Percentiles rank a stretch among this genome's conserved stretches.
Conservation (phyloP, 2,888 invertebrate species). For the Elaeidobius kamerunicus region DNA sequence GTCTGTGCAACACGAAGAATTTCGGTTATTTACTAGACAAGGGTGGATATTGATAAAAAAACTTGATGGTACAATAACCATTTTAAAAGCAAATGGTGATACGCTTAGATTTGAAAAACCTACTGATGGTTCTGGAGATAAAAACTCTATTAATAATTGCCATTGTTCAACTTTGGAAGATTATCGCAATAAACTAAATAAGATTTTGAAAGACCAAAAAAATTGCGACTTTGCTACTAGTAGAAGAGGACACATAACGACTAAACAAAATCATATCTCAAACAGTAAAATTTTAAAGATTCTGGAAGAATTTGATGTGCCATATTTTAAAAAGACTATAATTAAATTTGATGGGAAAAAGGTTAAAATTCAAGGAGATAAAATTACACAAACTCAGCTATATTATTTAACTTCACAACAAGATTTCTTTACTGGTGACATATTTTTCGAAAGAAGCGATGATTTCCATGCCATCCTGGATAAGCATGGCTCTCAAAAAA, state of each 20-base stretch:
- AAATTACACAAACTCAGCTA: constrained; percentile 34
- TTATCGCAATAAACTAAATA: constrained; percentile 34
- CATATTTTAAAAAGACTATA: constrained; percentile 35
- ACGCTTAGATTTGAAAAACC: constrained; percentile 36
- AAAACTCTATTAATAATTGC: constrained; percentile 26
- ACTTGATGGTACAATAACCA: constrained; percentile 36
- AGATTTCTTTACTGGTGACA: constrained; percentile 37
- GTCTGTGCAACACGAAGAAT: constrained; percentile 34
- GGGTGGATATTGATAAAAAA: constrained; percentile 38
- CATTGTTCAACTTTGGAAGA: constrained; percentile 33
- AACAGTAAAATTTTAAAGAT: constrained; percentile 29
- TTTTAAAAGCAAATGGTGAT: constrained; percentile 39
- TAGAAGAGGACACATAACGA: constrained; percentile 32
- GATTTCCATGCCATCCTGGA: constrained; percentile 36
- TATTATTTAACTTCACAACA: constrained; percentile 33
- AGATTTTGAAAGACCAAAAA: constrained; percentile 24
- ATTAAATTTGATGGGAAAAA: constrained; percentile 35
- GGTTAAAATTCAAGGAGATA: constrained; percentile 30
- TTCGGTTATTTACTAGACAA: constrained; percentile 37
- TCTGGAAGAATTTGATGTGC: constrained; percentile 32
- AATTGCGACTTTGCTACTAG: constrained; percentile 24
- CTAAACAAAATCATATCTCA: constrained; percentile 31
- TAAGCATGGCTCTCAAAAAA: constrained; percentile 31
- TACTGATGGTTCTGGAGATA: constrained; percentile 20
- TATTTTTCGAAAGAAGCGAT: constrained; percentile 38